Percentiles rank a stretch among this genome's conserved stretches.
phyloP scores from a whole-genome alignment of 2,797 vertebrate species.

The Chelonia mydas region DNA sequence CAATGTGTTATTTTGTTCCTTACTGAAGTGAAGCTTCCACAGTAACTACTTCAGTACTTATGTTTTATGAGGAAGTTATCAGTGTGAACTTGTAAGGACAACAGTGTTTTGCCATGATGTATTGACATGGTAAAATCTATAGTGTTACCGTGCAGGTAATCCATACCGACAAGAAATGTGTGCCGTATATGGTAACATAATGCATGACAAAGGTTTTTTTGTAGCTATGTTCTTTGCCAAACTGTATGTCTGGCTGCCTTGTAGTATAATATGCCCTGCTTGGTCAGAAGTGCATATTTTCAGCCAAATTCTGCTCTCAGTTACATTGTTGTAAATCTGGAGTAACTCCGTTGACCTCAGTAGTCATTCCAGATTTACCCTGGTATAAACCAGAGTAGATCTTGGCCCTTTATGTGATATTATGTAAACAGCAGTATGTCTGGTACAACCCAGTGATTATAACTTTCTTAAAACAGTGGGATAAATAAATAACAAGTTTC shows the following conservation, averaged over 20 bases:
- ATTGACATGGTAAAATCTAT: conserved; percentile 31
- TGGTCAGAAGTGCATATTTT: conserved; percentile 44
- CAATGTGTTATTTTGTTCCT: conserved; percentile 29
- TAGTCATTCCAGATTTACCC: conserved; percentile 43
- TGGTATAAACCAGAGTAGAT: conserved; percentile 21
- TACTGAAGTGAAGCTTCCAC: conserved; percentile 9
- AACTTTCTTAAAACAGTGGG: neutral
- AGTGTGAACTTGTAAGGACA: conserved; percentile 6
- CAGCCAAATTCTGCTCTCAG: conserved; percentile 47
- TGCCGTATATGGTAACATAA: conserved; percentile 65
- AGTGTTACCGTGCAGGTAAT: neutral
- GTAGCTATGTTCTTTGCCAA: neutral
- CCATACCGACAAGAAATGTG: conserved; percentile 36
- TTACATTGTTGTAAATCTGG: conserved; percentile 10
- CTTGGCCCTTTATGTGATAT: neutral
- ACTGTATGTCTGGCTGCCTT: neutral
- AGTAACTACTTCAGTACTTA: neutral
- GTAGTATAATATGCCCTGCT: conserved; percentile 11
- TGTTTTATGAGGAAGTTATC: conserved; percentile 32
- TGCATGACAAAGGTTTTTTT: conserved; percentile 1
- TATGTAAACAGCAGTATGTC: conserved; percentile 32
- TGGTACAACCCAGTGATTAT: neutral
- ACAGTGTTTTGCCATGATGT: conserved; percentile 18
- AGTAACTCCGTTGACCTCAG: conserved; percentile 25
- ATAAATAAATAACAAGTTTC: neutral